These are phyloP conservation scores for Denticeps clupeoides DNA, from an alignment of 2,797 vertebrate species.

Conservation along the genomic window DNA sequence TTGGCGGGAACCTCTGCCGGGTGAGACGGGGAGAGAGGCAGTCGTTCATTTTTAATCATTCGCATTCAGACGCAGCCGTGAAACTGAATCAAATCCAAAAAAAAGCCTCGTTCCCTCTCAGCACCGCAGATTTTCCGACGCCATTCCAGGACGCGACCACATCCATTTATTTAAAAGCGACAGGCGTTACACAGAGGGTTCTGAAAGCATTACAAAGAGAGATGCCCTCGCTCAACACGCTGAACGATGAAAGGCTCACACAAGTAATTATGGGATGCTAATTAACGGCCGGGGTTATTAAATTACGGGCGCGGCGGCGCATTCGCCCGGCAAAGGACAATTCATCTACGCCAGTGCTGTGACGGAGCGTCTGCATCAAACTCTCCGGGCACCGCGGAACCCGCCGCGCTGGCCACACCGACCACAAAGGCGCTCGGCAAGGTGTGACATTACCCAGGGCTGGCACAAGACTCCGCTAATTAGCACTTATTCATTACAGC, in stretches of 20 bases:
- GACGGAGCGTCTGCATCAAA: background rate
- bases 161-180: too few species aligned
- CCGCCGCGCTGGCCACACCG: background rate
- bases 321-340: background rate
- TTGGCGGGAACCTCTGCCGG: conserved; percentile 80
- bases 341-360: conserved; percentile 8
- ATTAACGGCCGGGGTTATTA: conserved; percentile 22
- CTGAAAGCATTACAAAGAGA: background rate
- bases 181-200: too few species aligned
- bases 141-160: too few species aligned
- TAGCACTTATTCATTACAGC: too few species aligned
- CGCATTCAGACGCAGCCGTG: too few species aligned
- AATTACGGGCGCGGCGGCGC: conserved; percentile 16
- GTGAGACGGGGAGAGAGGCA: too few species aligned
- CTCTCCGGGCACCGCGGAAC: background rate
- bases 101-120: too few species aligned
- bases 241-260: conserved; percentile 4
- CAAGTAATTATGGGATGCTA: conserved; percentile 21
- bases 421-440: background rate
- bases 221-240: conserved; percentile 1
- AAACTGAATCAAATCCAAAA: too few species aligned
- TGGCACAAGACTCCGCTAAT: background rate
- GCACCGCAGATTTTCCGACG: too few species aligned
- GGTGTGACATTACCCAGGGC: background rate
- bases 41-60: too few species aligned